Conservation (phyloP, 2,888 invertebrate genomes). For the Cremastinae sp. region DNA sequence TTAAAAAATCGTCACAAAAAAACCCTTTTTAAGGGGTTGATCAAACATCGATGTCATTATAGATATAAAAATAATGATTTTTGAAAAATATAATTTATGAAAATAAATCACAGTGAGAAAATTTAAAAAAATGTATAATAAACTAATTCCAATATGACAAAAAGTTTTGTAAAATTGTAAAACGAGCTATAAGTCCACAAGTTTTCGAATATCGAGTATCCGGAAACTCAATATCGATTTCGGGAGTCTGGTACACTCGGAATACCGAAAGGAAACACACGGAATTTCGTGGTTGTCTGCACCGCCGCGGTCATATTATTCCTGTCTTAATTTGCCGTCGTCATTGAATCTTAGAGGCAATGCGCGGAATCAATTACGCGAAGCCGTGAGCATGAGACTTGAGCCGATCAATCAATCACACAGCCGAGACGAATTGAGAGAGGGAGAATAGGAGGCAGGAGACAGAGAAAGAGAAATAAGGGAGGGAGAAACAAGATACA, state of each 20-base stretch:
- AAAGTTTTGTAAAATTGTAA: slow-evolving; percentile 1
- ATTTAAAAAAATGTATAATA: too few relatives aligned
- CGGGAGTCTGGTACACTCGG: slow-evolving; percentile 22
- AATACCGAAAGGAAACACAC: slow-evolving; percentile 17
- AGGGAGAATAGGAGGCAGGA: slow-evolving; percentile 52
- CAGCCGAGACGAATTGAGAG: slow-evolving; percentile 53
- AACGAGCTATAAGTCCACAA: slow-evolving; percentile 34
- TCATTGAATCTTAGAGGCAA: slow-evolving; percentile 52
- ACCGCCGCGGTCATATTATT: slow-evolving; percentile 32
- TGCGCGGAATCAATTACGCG: slow-evolving; percentile 64
- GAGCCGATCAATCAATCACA: slow-evolving; percentile 65
- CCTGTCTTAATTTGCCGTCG: slow-evolving; percentile 30
- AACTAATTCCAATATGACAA: not conserved
- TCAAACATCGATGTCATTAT: too few relatives aligned
- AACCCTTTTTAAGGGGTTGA: too few relatives aligned
- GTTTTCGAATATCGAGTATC: slow-evolving; percentile 33
- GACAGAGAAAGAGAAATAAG: slow-evolving; percentile 41
- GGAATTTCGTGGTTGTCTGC: slow-evolving; percentile 25
- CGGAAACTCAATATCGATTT: slow-evolving; percentile 50
- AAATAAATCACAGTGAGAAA: too few relatives aligned
- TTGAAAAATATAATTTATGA: too few relatives aligned
- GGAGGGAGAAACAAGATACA: slow-evolving; percentile 22
- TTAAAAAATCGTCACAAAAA: not conserved
- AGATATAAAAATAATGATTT: too few relatives aligned
- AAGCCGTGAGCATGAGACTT: slow-evolving; percentile 62